A percentile compares a stretch with the other conserved stretches of the same genome.
These are phyloP conservation scores for Rhaphigaster nebulosa DNA, from an alignment of 2,888 invertebrate species.

Conservation along the genomic window DNA sequence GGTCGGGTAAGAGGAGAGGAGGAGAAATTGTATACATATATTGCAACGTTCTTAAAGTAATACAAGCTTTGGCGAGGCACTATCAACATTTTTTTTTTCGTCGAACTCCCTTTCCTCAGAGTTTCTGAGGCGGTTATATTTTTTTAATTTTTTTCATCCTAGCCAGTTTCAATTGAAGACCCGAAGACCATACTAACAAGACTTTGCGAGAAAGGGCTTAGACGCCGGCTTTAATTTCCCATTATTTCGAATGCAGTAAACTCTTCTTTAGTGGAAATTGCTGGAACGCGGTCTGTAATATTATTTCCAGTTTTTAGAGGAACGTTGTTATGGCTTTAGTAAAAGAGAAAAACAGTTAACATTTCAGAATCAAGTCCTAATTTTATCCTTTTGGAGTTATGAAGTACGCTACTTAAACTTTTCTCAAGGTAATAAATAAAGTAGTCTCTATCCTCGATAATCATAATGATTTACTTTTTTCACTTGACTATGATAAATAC, in stretches of 20 bases:
- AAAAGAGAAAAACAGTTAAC: neutral
- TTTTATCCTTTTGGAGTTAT: neutral
- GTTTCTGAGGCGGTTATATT: neutral
- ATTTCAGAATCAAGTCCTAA: neutral
- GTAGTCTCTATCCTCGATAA: no score
- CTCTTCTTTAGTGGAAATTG: neutral
- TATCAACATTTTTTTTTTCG: neutral
- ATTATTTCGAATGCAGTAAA: conserved; percentile 2
- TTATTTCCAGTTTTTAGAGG: neutral
- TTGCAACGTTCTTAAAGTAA: no score
- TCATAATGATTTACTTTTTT: no score
- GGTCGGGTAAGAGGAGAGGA: no score
- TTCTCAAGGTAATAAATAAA: no score
- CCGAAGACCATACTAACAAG: neutral
- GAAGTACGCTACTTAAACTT: no score
- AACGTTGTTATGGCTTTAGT: neutral
- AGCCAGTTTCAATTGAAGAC: neutral
- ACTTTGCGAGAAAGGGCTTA: neutral
- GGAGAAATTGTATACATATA: no score
- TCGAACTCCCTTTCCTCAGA: neutral
- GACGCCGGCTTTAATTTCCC: neutral
- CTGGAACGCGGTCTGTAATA: neutral
- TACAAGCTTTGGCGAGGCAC: neutral
- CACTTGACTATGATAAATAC: no score
- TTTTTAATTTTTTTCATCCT: neutral